Evolutionary conservation across 2,797 vertebrate genomes (phyloP), one percentile per base, ranked within the genome.

Genomic region (Xyrichtys novacula): DNA sequence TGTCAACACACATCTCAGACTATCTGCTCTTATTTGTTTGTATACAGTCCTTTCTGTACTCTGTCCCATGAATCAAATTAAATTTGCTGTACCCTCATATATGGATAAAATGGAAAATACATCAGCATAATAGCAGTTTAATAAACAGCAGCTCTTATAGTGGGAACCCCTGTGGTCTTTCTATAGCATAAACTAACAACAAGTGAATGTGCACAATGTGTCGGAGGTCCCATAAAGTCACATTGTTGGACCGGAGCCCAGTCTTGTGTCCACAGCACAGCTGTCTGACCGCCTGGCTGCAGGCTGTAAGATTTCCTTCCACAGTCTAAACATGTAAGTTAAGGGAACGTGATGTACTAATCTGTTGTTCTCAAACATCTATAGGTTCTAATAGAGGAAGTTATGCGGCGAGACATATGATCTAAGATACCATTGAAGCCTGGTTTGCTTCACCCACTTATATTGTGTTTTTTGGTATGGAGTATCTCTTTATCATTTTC

Each of bases 231-330:
- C 16, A 7, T 44, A 16, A 28, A 29, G 31, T 6, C n/a, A 11
- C 32, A 2, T 2, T 25, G 31, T 53, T 72, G 69, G 61, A 52
- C 39, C 11, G 38, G 5, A 58, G 61, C 54, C 52, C 36, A 64
- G 36, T 43, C 6, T 44, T 7, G 19, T 42, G 34, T 39, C 25
- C 44, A 58, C 46, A 67, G 44, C 2, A 25, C 65, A 34, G 28
- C 12, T 17, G 10, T 49, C n/a, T 49, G 11, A 20, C 6, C 1
- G 15, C 39, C 15, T 38, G 14, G 2, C 40, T 28, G 29, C 50
- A 22, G 28, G 28, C 10, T 44, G n/a, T 40, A 36, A 8, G 15
- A 4, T 40, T 48, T 43, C 38, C 9, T 34, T 40, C 39, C 23
- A 6, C 34, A n/a, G 19, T 39, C 25, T 20, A 19, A 49, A 28